Evolutionary conservation across 37 sponge, comb jelly and placozoan genomes (phyloP), one percentile per base, ranked within the genome.

Genomic region (Dysidea cf. avara): DNA sequence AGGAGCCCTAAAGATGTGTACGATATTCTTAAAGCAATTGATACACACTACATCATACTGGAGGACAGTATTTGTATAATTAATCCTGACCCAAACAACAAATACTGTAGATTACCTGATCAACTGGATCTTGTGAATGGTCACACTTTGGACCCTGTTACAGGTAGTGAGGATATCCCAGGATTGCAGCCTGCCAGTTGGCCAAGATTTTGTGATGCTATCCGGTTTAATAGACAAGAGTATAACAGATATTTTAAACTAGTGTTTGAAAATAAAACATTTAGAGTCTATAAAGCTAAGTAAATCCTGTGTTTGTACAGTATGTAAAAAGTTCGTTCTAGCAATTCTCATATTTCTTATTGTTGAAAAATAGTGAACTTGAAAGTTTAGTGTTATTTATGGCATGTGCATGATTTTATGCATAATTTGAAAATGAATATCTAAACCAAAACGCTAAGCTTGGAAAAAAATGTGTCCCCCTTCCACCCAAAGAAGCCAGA

Each of bases 11-110:
- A 46, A 18, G 51, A 18, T 14, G 74, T 80, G 21, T 56, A 80
- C 63, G 24, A 56, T 0, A n/a, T 4, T 36, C 34, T 80, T 46
- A 11, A 24, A 26, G 26, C 29, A 18, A 14, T 61, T 1, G 74
- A 56, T 34, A 40, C 75, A 16, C 26, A 77, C 32, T 80, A 80
- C 53, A 80, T 80, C 64, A 80, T 80, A 32, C 53, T 80, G 35
- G 81, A 80, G 51, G 52, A 62, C 49, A 50, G 68, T 40, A 80
- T 80, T 20, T 80, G 81, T 49, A 25, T 40, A 20, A 24, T 74
- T 12, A 0, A 13, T 12, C 26, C 43, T 14, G n/a, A n/a, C n/a
- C 28, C 54, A 18, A 26, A 71, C 60, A n/a, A n/a, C n/a, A n/a
- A n/a, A n/a, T n/a, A n/a, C n/a, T 80, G 81, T 53, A 52, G 74